phyloP scores from a whole-genome alignment of 2,797 vertebrate genomes.

The Rhynchotus rufescens region DNA sequence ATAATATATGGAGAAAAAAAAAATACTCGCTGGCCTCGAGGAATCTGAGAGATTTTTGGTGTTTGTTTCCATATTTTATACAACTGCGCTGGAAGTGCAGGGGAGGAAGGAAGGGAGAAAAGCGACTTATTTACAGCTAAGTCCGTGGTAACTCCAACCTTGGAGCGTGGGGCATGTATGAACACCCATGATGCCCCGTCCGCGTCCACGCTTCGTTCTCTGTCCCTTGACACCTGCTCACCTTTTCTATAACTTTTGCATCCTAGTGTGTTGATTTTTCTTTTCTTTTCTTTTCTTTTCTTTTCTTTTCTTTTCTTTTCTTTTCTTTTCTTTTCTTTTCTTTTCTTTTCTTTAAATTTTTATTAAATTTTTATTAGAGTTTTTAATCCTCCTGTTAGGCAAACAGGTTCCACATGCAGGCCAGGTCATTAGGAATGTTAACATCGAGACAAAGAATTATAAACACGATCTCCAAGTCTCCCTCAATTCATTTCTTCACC shows the following conservation, averaged over 20 bases:
- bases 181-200: not conserved
- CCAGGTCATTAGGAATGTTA: slow-evolving; percentile 74
- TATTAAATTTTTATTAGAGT: not conserved
- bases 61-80: not conserved
- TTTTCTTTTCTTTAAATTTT: too few relatives aligned
- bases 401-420: slow-evolving; percentile 23
- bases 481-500: slow-evolving; percentile 77
- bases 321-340: not conserved
- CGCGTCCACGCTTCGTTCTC: not conserved
- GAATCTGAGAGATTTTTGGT: not conserved
- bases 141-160: not conserved
- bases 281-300: not conserved
- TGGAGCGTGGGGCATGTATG: not conserved
- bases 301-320: not conserved
- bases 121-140: not conserved
- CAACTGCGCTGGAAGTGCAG: rapidly evolving
- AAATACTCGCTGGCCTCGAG: not conserved
- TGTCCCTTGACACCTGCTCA: not conserved
- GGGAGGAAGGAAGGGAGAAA: not conserved
- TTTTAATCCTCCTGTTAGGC: slow-evolving; percentile 22
- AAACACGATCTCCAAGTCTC: slow-evolving; percentile 76
- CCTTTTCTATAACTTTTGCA: slow-evolving; percentile 35
- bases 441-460: slow-evolving; percentile 73
- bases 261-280: not conserved
- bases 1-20: not conserved